phyloP scores from a whole-genome alignment of 2,888 invertebrate species.

The Drosophila neotestacea region DNA sequence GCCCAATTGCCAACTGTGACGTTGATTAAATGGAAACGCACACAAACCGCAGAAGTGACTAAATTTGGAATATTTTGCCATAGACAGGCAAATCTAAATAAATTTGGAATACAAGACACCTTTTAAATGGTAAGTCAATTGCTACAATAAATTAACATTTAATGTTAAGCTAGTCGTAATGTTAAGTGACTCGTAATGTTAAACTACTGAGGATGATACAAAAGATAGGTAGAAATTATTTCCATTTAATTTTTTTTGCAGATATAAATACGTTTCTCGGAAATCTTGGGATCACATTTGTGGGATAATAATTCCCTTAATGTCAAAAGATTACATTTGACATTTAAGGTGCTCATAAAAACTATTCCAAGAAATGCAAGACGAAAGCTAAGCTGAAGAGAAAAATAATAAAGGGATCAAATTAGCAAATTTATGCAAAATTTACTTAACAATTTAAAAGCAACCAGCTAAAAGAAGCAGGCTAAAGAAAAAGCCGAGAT shows the following conservation, averaged over 20 bases:
- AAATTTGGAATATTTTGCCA: slow-evolving; percentile 5
- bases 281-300: not conserved
- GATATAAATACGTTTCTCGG: slow-evolving; percentile 1
- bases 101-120: slow-evolving; percentile 33
- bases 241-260: slow-evolving; percentile 23
- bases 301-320: not conserved
- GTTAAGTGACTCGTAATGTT: slow-evolving; percentile 1
- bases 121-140: slow-evolving; percentile 32
- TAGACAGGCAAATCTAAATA: slow-evolving; percentile 9
- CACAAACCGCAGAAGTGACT: slow-evolving; percentile 2
- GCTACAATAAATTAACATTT: slow-evolving; percentile 4
- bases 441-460: slow-evolving; percentile 32
- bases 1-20: slow-evolving; percentile 40
- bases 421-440: slow-evolving; percentile 32
- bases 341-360: slow-evolving; percentile 5
- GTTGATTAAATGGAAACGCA: slow-evolving; percentile 35
- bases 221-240: not conserved
- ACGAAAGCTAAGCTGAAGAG: slow-evolving; percentile 4
- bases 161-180: slow-evolving; percentile 3
- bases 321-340: not conserved
- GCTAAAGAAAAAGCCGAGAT: slow-evolving; percentile 10
- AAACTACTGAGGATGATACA: not conserved
- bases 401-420: slow-evolving; percentile 20
- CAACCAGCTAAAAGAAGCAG: slow-evolving; percentile 11
- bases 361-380: not conserved